phyloP scores from a whole-genome alignment of 2,113 vertebrate genomes.

The Oriolus oriolus region DNA sequence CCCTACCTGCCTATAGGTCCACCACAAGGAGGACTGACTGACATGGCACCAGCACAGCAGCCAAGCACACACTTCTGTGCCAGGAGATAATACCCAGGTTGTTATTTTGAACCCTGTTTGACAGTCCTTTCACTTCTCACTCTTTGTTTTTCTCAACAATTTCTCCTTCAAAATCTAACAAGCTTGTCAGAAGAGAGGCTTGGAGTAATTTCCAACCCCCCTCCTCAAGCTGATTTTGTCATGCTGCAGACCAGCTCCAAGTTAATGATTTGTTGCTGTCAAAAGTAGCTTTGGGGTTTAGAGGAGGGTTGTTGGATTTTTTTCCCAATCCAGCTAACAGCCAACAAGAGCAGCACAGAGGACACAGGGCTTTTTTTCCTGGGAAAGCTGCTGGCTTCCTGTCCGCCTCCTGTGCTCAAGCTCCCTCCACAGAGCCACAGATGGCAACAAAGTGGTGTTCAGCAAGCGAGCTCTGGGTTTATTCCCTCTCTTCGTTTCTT shows the following conservation, averaged over 20 bases:
- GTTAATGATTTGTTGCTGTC: conserved; percentile 19
- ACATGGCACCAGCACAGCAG: neutral
- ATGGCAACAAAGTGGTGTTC: conserved; percentile 38
- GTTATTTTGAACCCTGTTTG: neutral
- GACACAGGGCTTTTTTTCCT: conserved; percentile 39
- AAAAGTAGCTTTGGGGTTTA: conserved; percentile 2
- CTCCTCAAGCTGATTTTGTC: neutral
- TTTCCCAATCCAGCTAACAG: neutral
- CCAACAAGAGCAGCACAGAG: conserved; percentile 1
- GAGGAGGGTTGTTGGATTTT: neutral
- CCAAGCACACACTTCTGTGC: neutral
- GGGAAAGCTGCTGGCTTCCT: conserved; percentile 49
- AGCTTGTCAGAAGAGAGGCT: neutral
- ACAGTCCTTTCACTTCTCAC: neutral
- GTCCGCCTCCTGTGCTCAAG: neutral
- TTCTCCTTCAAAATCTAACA: neutral
- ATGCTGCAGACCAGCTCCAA: neutral
- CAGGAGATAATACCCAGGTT: neutral
- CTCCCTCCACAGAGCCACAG: neutral
- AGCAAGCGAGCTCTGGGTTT: neutral
- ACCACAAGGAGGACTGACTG: neutral
- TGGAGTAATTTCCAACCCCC: too few relatives aligned
- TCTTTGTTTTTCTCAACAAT: neutral
- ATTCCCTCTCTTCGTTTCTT: conserved; percentile 8
- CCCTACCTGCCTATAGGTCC: neutral